A percentile compares a stretch with the other conserved stretches of the same genome.
Conservation (phyloP, 2,113 vertebrate genomes). For the Phocoena phocoena region DNA sequence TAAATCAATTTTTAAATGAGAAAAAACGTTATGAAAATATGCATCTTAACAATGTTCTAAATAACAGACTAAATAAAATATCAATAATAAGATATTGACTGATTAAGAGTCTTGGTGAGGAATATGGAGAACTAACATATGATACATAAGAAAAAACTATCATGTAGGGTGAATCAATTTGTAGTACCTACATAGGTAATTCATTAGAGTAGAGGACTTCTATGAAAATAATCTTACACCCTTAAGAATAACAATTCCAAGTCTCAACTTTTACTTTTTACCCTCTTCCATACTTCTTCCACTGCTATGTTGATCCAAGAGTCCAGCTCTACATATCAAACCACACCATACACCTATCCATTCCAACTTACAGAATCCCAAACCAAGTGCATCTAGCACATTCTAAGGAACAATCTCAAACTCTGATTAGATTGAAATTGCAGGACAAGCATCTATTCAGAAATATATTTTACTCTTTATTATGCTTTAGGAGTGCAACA, state of each 20-base stretch:
- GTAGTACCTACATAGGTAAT: neutral
- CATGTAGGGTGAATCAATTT: neutral
- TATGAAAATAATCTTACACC: neutral
- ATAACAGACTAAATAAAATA: neutral
- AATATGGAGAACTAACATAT: neutral
- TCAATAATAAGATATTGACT: neutral
- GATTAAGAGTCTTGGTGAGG: neutral
- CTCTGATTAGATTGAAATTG: neutral
- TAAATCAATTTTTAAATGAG: neutral
- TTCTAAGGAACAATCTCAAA: neutral
- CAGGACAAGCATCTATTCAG: neutral
- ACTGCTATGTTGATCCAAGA: neutral
- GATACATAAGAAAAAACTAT: neutral
- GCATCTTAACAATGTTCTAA: neutral
- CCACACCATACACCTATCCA: neutral
- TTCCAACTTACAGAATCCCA: neutral
- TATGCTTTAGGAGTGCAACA: neutral
- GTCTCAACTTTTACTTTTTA: neutral
- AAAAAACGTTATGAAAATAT: neutral
- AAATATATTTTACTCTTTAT: neutral
- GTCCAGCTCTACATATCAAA: neutral
- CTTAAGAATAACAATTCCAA: neutral
- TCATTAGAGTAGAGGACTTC: neutral
- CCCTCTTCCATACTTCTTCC: neutral
- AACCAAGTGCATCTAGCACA: neutral